Evolutionary conservation across 2,888 invertebrate genomes (phyloP), one percentile per base, ranked within the genome.

Genomic region (Stegophylla sp.): DNA sequence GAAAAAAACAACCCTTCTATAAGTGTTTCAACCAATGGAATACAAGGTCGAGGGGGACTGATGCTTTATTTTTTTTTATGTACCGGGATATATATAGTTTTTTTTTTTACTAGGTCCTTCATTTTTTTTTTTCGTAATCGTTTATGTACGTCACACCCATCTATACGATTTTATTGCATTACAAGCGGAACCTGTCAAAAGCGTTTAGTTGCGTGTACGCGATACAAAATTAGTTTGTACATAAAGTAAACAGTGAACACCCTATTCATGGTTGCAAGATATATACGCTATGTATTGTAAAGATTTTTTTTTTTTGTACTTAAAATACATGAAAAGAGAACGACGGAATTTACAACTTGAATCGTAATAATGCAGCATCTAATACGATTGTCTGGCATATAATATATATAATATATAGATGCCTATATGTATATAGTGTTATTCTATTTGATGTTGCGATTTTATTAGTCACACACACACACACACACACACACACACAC

Each of bases 1-100:
- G 17, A 67, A 74, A 75, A 79, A 79, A 79, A 71, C 79, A 79
- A 79, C 79, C 79, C 79, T 79, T 79, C 79, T 79, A 71, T 67
- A 79, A 45, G 34, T 17, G 67, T 59, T 48, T 34, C 77, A 48
- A 69, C 79, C 79, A 79, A 79, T 79, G 71, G 61, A 17, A 45
- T 26, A 51, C 79, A 56, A 69, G 77, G 77, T 48, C 77, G 77
- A 79, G 79, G 79, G 79, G 79, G 71, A 79, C 71, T 79, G 59
- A 34, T 23, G 41, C 61, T 28, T 17, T 61, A 51, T 71, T 67
- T 69, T 48, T 64, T 69, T 69, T 23, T 67, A 71, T 51, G 61
- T 51, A 23, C 71, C 71, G 61, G 61, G 4, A 79, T 71, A 23
- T 66, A 45, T 61, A 61, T n/a, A n/a, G n/a, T n/a, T n/a, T n/a